Conservation (phyloP, 2,888 invertebrate species). For the Harpalus rubripes region DNA sequence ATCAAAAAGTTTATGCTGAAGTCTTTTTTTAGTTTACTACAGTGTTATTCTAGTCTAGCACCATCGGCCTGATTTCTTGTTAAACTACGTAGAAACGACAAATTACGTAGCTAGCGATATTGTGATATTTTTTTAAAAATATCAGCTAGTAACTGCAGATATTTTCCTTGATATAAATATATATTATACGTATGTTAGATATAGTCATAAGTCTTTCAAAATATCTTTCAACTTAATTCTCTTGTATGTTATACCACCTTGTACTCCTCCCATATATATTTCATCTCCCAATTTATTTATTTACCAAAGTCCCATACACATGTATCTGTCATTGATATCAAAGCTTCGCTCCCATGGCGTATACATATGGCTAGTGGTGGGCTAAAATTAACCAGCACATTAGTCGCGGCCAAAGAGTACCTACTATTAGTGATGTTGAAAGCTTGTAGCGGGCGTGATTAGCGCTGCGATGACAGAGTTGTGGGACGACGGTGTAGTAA, state of each 20-base stretch:
- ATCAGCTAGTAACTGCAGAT: too few species aligned
- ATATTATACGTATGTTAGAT: too few species aligned
- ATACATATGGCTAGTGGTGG: slow-evolving; percentile 3
- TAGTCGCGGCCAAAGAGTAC: slow-evolving; percentile 24
- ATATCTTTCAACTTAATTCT: background rate
- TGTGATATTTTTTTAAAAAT: too few species aligned
- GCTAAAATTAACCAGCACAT: slow-evolving; percentile 46
- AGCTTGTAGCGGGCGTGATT: slow-evolving; percentile 53
- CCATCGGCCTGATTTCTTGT: too few species aligned
- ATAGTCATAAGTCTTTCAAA: too few species aligned
- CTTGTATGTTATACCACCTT: background rate
- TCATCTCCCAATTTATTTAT: slow-evolving; percentile 31
- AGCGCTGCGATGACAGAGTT: slow-evolving; percentile 52
- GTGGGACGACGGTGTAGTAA: slow-evolving; percentile 8
- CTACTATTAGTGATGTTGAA: slow-evolving; percentile 55
- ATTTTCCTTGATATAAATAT: too few species aligned
- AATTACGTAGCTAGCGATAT: too few species aligned
- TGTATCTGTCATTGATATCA: slow-evolving; percentile 48
- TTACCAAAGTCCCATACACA: slow-evolving; percentile 14
- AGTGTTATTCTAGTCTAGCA: too few species aligned
- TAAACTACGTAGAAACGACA: too few species aligned
- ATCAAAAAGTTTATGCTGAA: too few species aligned
- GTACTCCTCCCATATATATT: slow-evolving; percentile 11
- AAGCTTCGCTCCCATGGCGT: background rate
- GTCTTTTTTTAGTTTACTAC: too few species aligned